phyloP scores from a whole-genome alignment of 2,888 invertebrate genomes.

The Melanargia galathea region DNA sequence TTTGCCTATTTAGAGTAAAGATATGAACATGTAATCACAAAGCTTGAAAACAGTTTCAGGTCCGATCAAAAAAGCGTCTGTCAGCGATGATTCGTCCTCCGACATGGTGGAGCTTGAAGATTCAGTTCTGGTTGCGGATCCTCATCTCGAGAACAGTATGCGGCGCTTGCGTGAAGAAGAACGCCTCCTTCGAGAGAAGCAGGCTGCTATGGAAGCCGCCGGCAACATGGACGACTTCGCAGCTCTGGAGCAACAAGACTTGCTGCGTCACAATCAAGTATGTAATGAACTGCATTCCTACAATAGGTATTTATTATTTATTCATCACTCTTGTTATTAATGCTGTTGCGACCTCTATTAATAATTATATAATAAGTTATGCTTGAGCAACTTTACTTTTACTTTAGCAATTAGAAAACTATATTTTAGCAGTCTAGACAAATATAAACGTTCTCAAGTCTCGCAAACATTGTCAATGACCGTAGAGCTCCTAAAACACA shows the following conservation, averaged over 20 bases:
- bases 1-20: too few relatives aligned
- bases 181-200: constrained; percentile 88
- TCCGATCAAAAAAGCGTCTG: constrained; percentile 94
- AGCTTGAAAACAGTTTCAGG: constrained; percentile 81
- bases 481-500: neutral
- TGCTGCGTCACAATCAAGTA: constrained; percentile 67
- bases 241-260: constrained; percentile 68
- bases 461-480: too few relatives aligned
- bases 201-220: constrained; percentile 86
- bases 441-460: neutral
- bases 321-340: neutral
- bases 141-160: constrained; percentile 65
- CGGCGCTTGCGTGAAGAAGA: constrained; percentile 85
- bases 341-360: neutral
- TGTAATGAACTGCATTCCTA: neutral
- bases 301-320: neutral
- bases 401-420: neutral
- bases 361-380: too few relatives aligned
- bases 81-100: constrained; percentile 91
- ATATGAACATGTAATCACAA: neutral
- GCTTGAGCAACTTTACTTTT: constrained; percentile 1
- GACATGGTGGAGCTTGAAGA: constrained; percentile 97
- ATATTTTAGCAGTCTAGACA: neutral
- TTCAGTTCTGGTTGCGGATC: constrained; percentile 85
- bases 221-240: constrained; percentile 66